Base-by-base conservation (phyloP, 37 sponge, comb jelly and placozoan species). In the Theonella swinhoei region DNA sequence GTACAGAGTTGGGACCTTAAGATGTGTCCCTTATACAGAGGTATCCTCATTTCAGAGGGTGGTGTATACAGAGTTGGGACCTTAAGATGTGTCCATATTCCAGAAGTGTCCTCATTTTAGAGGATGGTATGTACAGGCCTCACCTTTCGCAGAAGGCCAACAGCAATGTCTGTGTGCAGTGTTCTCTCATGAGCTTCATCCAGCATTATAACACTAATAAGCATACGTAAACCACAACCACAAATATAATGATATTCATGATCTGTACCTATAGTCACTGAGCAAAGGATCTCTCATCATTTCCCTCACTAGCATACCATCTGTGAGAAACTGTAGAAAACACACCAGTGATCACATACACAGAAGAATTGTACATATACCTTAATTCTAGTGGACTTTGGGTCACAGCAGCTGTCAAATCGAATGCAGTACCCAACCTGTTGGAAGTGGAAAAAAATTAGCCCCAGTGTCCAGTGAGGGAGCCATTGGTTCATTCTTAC, bases 111-210 rank as follows among this genome's bases (percentile, higher is more conserved):
- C n/a, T n/a, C n/a, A n/a, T n/a, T n/a, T n/a, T n/a, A n/a, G n/a
- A n/a, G n/a, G n/a, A n/a, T n/a, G n/a, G n/a, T n/a, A n/a, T n/a
- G n/a, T n/a, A n/a, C 19, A 14, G 60, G 24, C 19, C 33, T 60
- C 24, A 99, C 94, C 84, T 98, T 99, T 40, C 90, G 90, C 19
- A 99, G 85, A 1, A 99, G 83, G 26, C 95, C 97, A 37, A 90
- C 83, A 0, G 87, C 28, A 19, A 99, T 89, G 64, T 99, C 99
- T 59, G 99, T 99, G 85, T 92, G 79, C 4, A 99, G 79, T 43
- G 93, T 91, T 38, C 97, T 80, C 78, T 99, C 99, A 75, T 99
- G 99, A 23, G 95, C 99, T 74, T 99, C 99, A 80, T 99, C 99
- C 47, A 99, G 36, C 82, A 99, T 94, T 5, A 99, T 33, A 24